Evolutionary conservation across 2,888 invertebrate species (phyloP), one percentile per base, ranked within the genome.

Genomic region (Caradrina clavipalpis): DNA sequence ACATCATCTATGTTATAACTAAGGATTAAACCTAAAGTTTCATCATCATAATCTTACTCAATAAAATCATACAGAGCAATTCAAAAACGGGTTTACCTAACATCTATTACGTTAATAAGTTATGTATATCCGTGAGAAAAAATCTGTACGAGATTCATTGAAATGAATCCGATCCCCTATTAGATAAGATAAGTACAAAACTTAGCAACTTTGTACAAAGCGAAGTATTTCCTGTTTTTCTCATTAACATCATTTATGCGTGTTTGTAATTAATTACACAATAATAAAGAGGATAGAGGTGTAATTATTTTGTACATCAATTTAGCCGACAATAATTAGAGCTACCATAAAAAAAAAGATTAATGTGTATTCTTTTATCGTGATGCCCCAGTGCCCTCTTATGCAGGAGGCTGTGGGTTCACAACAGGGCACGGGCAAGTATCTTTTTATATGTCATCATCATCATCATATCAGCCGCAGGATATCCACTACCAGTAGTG

Each of bases 81-180:
- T 47, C 47, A 53, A 56, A 35, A 66, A 63, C 62, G 35, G 17
- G 58, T 62, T 72, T 66, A 63, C 15, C 31, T 61, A 66, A 71
- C 47, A 65, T 7, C 51, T 31, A 54, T 54, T 15, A 21, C 6
- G 15, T 55, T 21, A 49, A 62, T 55, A 22, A 39, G 7, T 63
- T 51, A 45, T 51, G 63, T 58, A 49, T 47, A 66, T 58, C 39
- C 68, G 68, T 68, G 71, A 17, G 62, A 71, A 76, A 69, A 49
- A 50, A 62, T 54, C 31, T 45, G 8, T 45, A 15, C 13, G 7
- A 58, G 21, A 11, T 57, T 57, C 21, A 53, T 50, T 55, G 2
- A 47, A 31, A 39, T 54, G 6, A 21, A 21, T 45, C 49, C 56
- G 58, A 70, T 59, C 39, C 45, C 10, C 13, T 2, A n/a, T 59